Conservation (phyloP, 2,797 vertebrate species). For the Falco naumanni region DNA sequence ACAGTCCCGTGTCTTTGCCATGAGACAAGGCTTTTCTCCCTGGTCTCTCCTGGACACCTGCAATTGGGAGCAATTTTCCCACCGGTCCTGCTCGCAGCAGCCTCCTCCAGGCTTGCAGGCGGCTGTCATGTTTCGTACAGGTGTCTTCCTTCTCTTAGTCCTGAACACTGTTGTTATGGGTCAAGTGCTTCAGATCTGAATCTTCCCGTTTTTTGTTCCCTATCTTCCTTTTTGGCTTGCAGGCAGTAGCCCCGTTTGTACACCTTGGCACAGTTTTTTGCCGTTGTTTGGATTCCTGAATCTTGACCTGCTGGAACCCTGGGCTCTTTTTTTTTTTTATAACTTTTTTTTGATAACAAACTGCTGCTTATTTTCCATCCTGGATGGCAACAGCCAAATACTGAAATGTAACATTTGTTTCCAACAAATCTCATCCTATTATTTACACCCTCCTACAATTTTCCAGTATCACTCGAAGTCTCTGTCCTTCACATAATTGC, state of each 20-base stretch:
- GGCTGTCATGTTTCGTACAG: background rate
- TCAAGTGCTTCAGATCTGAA: background rate
- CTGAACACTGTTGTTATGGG: background rate
- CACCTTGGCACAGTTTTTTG: background rate
- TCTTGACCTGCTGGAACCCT: background rate
- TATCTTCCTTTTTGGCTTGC: background rate
- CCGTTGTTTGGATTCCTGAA: fast-evolving
- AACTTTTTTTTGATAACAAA: no score
- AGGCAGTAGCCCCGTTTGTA: background rate
- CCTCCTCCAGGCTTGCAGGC: background rate
- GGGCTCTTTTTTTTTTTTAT: fast-evolving
- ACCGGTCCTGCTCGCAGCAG: background rate
- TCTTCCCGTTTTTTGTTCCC: background rate
- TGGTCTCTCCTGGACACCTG: background rate
- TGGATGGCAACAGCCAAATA: background rate
- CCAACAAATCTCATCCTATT: background rate
- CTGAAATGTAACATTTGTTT: background rate
- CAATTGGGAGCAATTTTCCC: background rate
- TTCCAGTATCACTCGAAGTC: fast-evolving
- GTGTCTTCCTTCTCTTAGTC: background rate
- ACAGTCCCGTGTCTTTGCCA: background rate
- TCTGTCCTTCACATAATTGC: fast-evolving
- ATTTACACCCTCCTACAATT: background rate
- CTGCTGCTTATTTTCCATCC: background rate
- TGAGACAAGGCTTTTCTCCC: background rate